phyloP scores from a whole-genome alignment of 2,113 vertebrate genomes.

The Pteruthius melanotis region DNA sequence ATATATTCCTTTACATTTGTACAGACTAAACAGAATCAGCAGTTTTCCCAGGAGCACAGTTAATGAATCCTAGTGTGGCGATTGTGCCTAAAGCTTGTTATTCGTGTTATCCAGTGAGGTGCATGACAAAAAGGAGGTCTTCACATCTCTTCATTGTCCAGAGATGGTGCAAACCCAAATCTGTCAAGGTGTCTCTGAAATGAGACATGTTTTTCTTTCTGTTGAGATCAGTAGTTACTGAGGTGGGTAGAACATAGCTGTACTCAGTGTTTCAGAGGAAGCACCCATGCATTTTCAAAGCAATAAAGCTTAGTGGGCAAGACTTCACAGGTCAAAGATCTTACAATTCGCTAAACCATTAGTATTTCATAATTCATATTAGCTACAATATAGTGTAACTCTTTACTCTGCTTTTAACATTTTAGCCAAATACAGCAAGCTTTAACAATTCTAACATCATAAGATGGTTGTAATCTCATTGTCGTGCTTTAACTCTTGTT shows the following conservation, averaged over 20 bases:
- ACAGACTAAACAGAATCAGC: not conserved
- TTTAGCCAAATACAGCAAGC: not conserved
- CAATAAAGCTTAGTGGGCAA: not conserved
- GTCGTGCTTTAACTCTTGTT: not conserved
- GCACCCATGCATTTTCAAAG: not conserved
- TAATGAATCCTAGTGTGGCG: not conserved
- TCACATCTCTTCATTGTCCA: not conserved
- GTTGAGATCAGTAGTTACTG: not conserved
- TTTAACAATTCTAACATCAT: not conserved
- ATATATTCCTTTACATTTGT: not conserved
- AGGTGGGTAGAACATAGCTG: not conserved
- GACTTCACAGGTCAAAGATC: not conserved
- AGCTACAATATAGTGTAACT: not conserved
- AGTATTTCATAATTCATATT: not conserved
- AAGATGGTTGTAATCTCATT: not conserved
- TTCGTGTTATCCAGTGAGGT: not conserved
- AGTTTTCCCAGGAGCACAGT: not conserved
- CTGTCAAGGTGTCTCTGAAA: not conserved
- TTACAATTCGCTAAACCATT: not conserved
- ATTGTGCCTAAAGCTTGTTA: not conserved
- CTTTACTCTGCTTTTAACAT: not conserved
- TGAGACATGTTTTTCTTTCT: not conserved
- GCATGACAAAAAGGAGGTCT: not conserved
- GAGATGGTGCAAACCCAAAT: not conserved
- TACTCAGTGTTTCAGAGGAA: not conserved